These are phyloP conservation scores for Lamellibrachia satsuma DNA, from an alignment of 2,888 invertebrate species.

Conservation along the genomic window DNA sequence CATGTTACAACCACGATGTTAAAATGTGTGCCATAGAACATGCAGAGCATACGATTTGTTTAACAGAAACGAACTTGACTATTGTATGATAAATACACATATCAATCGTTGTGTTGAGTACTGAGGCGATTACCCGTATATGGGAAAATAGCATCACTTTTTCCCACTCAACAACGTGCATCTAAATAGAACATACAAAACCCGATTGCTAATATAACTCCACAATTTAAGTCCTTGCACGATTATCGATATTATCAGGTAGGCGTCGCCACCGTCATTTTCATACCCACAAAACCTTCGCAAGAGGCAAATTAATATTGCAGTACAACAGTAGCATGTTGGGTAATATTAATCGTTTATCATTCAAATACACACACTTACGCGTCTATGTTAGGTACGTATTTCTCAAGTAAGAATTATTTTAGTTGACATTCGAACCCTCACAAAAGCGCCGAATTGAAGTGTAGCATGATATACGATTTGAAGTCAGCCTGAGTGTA, in stretches of 20 bases:
- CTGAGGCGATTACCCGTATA: neutral
- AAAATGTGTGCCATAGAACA: neutral
- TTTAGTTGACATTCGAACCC: too few relatives aligned
- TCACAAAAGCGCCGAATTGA: too few relatives aligned
- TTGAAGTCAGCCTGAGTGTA: too few relatives aligned
- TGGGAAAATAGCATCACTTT: too few relatives aligned
- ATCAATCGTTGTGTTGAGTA: neutral
- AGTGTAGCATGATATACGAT: too few relatives aligned
- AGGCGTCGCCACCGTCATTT: neutral
- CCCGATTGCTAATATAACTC: too few relatives aligned
- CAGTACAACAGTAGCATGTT: neutral
- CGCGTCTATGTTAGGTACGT: neutral
- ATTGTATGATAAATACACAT: neutral
- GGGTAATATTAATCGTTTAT: neutral
- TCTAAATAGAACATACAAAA: too few relatives aligned
- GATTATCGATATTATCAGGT: neutral
- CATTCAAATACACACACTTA: neutral
- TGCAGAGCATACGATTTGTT: neutral
- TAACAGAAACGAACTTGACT: neutral
- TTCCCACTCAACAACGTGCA: too few relatives aligned
- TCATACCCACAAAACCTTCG: neutral
- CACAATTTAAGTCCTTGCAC: neutral
- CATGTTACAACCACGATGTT: neutral
- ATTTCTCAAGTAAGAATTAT: neutral
- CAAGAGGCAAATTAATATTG: neutral